Percentiles rank a stretch among this genome's conserved stretches.
phyloP scores from a whole-genome alignment of 2,797 vertebrate genomes.

The Amblyraja radiata region DNA sequence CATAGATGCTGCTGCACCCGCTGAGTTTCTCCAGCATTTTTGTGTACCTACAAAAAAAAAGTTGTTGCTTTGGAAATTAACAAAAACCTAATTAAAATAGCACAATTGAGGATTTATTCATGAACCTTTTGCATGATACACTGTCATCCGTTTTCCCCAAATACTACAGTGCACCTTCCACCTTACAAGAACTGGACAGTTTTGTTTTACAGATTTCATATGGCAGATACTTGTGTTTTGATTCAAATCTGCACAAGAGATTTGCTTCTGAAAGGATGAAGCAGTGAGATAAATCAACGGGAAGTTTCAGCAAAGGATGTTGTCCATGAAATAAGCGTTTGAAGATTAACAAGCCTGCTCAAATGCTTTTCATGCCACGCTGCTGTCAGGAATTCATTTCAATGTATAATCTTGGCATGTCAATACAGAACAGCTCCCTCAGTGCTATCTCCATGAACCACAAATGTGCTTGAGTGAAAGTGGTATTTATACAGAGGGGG shows the following conservation, averaged over 20 bases:
- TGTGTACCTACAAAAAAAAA: not conserved
- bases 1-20: too few species aligned
- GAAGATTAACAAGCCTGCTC: not conserved
- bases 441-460: not conserved
- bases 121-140: not conserved
- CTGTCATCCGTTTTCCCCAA: not conserved
- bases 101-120: not conserved
- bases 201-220: slow-evolving; percentile 13
- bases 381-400: slow-evolving; percentile 18
- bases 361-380: not conserved
- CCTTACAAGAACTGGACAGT: not conserved
- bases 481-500: not conserved
- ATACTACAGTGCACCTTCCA: not conserved
- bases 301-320: not conserved
- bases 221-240: not conserved
- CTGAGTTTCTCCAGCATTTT: not conserved
- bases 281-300: not conserved
- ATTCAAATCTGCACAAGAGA: not conserved
- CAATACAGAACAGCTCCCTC: not conserved
- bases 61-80: too few species aligned
- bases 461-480: not conserved
- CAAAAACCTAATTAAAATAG: not conserved
- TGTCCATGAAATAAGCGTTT: not conserved
- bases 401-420: slow-evolving; percentile 20
- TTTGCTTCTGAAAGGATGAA: slow-evolving; percentile 26